Percentiles rank a stretch among this genome's conserved stretches.
phyloP scores from a whole-genome alignment of 1,140 invertebrate species.

The Nephila pilipes region DNA sequence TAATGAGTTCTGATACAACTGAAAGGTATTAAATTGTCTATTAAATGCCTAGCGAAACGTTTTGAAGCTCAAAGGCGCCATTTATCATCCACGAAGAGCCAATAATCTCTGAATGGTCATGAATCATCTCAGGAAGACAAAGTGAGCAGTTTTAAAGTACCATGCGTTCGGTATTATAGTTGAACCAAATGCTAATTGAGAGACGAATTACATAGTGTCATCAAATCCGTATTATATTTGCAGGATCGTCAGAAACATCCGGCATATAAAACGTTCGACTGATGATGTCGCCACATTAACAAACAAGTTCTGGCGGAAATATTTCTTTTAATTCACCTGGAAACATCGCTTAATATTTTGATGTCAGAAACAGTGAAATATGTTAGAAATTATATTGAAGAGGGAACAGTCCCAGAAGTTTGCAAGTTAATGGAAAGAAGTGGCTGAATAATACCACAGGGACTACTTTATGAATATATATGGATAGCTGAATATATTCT shows the following conservation, averaged over 20 bases:
- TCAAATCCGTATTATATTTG: constrained; percentile 51
- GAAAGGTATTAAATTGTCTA: constrained; percentile 30
- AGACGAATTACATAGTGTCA: constrained; percentile 48
- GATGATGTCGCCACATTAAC: constrained; percentile 58
- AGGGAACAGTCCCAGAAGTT: background rate
- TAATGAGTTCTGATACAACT: background rate
- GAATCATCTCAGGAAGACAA: constrained; percentile 36
- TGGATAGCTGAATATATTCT: too few relatives aligned
- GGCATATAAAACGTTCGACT: constrained; percentile 39
- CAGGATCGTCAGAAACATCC: constrained; percentile 20
- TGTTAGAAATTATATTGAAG: background rate
- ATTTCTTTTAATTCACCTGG: constrained; percentile 21
- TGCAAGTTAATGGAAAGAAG: background rate
- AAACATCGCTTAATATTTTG: constrained; percentile 53
- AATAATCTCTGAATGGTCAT: constrained; percentile 25
- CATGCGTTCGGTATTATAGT: constrained; percentile 7
- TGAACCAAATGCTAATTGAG: constrained; percentile 67
- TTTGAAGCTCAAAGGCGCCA: constrained; percentile 2
- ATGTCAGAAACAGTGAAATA: constrained; percentile 27
- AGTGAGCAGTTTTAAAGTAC: constrained; percentile 65
- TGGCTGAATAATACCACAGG: too few relatives aligned
- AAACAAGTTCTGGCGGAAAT: constrained; percentile 49
- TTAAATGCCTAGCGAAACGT: constrained; percentile 4
- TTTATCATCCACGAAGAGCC: constrained; percentile 24
- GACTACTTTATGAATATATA: too few relatives aligned